Base-by-base conservation (phyloP, 2,888 invertebrate genomes). In the Yponomeuta cagnagella region DNA sequence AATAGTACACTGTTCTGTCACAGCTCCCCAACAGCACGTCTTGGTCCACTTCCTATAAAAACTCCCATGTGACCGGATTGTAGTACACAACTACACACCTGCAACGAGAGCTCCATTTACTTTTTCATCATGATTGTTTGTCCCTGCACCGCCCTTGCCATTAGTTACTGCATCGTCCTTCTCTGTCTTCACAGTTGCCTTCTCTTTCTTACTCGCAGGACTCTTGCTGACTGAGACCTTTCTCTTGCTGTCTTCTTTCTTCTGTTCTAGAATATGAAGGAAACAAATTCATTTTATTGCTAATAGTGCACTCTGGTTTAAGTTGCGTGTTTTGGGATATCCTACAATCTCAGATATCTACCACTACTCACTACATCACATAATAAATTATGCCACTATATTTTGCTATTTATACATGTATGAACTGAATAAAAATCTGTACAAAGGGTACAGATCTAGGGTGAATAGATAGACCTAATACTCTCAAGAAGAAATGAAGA, bases 51-150 rank as follows among this genome's bases (percentile, higher is more conserved):
- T 23, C 23, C 23, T 23, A 23, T 23, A 23, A 23, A 23, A 23
- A 23, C 23, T 23, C 23, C 23, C 23, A 23, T 15, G 52, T 15
- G 15, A 2, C 15, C 12, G 15, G 52, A 2, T 58, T 15, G 15
- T 15, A 2, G 23, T 1, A 31, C n/a, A 69, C 10, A 69, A 33
- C 30, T n/a, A 72, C 74, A 74, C 74, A 87, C 87, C 87, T 74
- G 80, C 72, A 48, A 52, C 68, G 0, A 30, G 30, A 30, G 30
- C 30, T 64, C 23, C 30, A 64, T 10, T 64, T 6, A 30, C 30
- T 64, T 30, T 64, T 64, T 10, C 30, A 30, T 64, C 64, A 23
- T 64, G 23, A 31, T 64, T 9, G 2, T 64, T 23, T 64, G 12
- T 10, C 64, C 30, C 30, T 64, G 30, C n/a, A 64, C n/a, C 30